phyloP scores from a whole-genome alignment of 2,113 vertebrate genomes.

The human region DNA sequence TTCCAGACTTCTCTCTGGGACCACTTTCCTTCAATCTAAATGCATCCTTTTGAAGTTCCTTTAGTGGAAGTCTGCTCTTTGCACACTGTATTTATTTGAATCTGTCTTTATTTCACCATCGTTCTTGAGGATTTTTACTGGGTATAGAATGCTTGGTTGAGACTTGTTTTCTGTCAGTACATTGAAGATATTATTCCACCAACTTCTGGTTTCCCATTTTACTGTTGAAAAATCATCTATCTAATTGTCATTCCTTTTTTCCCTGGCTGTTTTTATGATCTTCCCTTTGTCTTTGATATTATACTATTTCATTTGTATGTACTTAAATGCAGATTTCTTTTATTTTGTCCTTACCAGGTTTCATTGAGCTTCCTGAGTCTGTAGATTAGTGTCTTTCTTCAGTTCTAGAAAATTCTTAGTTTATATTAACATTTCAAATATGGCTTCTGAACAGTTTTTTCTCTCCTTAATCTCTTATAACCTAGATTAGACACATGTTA shows the following conservation, averaged over 20 bases:
- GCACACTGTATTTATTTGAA: conserved; percentile 23
- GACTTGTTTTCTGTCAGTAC: conserved; percentile 26
- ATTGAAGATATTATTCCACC: neutral
- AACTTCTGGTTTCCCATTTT: neutral
- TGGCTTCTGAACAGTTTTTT: neutral
- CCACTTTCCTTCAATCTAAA: conserved; percentile 32
- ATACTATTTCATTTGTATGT: neutral
- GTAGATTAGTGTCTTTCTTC: neutral
- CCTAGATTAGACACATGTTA: neutral
- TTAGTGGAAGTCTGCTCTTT: neutral
- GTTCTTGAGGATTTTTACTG: conserved; percentile 14
- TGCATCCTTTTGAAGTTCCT: conserved; percentile 28
- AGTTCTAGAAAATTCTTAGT: conserved; percentile 44
- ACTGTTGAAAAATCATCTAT: conserved; percentile 30
- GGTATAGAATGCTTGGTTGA: neutral
- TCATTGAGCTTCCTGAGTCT: neutral
- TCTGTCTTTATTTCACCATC: conserved; percentile 21
- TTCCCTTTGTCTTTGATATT: conserved; percentile 37
- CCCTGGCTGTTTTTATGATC: conserved; percentile 14
- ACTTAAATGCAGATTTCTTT: neutral
- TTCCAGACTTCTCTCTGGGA: conserved; percentile 38
- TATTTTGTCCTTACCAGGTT: neutral
- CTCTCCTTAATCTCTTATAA: conserved; percentile 27
- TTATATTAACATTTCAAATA: neutral
- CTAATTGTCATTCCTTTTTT: neutral